Evolutionary conservation across 2,113 vertebrate species (phyloP).

Genomic region (Leptobrachium ailaonicum): DNA sequence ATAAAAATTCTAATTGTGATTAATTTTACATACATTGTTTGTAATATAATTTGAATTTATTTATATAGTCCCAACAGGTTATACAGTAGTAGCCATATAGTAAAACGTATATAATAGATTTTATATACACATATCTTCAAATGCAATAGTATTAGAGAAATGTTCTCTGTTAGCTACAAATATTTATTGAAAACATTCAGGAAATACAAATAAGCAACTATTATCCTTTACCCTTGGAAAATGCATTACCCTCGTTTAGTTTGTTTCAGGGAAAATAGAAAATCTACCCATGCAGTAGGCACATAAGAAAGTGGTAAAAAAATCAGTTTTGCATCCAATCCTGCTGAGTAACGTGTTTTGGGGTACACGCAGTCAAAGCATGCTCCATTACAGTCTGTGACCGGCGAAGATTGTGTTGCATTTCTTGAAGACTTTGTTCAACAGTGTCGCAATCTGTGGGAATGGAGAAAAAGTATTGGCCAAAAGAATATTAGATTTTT

Average conservation of each 20-base stretch:
- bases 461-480: background rate
- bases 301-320: slow-evolving; percentile 64
- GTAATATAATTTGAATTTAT: too few species aligned
- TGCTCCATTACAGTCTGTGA: slow-evolving; percentile 71
- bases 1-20: too few species aligned
- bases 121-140: too few species aligned
- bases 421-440: slow-evolving; percentile 38
- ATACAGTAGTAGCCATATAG: too few species aligned
- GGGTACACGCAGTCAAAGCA: slow-evolving; percentile 67
- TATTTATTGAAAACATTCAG: too few species aligned
- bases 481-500: too few species aligned
- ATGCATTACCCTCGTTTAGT: background rate
- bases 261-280: slow-evolving; percentile 51
- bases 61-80: too few species aligned
- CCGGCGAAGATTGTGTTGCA: slow-evolving; percentile 59
- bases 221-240: background rate
- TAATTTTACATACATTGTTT: too few species aligned
- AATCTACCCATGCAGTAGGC: slow-evolving; percentile 70
- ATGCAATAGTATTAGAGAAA: too few species aligned
- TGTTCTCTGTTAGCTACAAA: too few species aligned
- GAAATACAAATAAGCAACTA: too few species aligned
- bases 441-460: slow-evolving; percentile 53
- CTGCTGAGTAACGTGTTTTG: slow-evolving; percentile 68
- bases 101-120: too few species aligned
- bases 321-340: slow-evolving; percentile 70